These are phyloP conservation scores for Brachionus asplanchnoidis DNA, from an alignment of 1,140 invertebrate species.

Conservation along the genomic window DNA sequence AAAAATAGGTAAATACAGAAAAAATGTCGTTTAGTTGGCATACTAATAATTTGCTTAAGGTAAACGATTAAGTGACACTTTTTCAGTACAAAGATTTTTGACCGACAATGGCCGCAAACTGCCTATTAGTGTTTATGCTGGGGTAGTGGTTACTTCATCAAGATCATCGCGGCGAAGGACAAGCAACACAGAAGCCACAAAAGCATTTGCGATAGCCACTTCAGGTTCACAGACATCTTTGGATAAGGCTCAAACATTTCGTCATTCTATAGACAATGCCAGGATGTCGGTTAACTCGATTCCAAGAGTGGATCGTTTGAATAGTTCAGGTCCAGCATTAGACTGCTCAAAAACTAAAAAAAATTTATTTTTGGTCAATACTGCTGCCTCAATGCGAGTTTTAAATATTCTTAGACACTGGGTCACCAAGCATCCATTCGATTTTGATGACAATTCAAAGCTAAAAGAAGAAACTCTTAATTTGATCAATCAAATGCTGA, in stretches of 20 bases:
- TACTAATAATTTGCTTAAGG: background rate
- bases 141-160: conserved; percentile 86
- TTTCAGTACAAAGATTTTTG: conserved; percentile 7
- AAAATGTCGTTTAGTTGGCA: no score
- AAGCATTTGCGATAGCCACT: conserved; percentile 84
- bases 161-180: conserved; percentile 80
- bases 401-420: conserved; percentile 78
- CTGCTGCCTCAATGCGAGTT: conserved; percentile 85
- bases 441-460: conserved; percentile 28
- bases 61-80: conserved; percentile 18
- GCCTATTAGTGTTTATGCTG: conserved; percentile 58
- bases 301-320: conserved; percentile 44
- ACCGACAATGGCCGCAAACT: conserved; percentile 48
- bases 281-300: background rate
- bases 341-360: background rate
- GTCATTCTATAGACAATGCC: background rate
- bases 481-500: conserved; percentile 7
- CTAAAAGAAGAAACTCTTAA: conserved; percentile 33
- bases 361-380: conserved; percentile 67
- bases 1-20: background rate
- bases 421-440: conserved; percentile 65
- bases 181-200: conserved; percentile 79
- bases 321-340: conserved; percentile 16
- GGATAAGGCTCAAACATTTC: conserved; percentile 44
- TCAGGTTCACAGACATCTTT: conserved; percentile 61